Conservation (phyloP, 2,113 vertebrate species). For the Recurvirostra avosetta region DNA sequence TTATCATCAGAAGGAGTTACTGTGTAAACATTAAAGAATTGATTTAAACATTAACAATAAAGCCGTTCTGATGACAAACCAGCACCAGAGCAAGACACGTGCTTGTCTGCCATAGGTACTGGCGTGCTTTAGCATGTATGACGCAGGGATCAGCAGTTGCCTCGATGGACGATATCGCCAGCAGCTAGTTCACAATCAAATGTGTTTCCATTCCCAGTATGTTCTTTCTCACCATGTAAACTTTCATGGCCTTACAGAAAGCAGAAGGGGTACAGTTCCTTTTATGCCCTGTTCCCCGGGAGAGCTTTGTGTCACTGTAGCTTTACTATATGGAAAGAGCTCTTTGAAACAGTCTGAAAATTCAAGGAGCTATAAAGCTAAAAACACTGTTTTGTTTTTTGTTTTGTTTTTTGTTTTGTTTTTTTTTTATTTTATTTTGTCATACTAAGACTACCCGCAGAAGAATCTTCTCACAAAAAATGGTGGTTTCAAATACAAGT, state of each 20-base stretch:
- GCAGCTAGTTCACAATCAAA: background rate
- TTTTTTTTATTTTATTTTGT: background rate
- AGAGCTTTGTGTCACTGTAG: conserved; percentile 29
- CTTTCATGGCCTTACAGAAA: background rate
- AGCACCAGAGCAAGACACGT: background rate
- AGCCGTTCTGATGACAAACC: conserved; percentile 26
- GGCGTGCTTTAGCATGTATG: background rate
- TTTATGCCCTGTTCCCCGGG: background rate
- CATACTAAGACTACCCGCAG: conserved; percentile 4
- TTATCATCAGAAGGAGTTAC: conserved; percentile 1
- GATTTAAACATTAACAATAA: conserved; percentile 34
- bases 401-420: background rate
- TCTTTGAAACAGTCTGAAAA: conserved; percentile 54
- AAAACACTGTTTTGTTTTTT: background rate
- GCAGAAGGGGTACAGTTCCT: conserved; percentile 13
- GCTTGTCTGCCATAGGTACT: background rate
- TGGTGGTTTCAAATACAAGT: conserved; percentile 35
- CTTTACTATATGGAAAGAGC: conserved; percentile 15
- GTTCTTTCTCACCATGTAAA: conserved; percentile 33
- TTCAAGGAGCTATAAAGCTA: conserved; percentile 59
- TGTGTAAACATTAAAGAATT: conserved; percentile 26
- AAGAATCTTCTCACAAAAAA: conserved; percentile 36
- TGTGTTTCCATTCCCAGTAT: background rate
- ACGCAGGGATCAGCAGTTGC: background rate
- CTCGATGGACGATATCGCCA: background rate